phyloP scores from a whole-genome alignment of 2,113 vertebrate species.

The Anseranas semipalmata region DNA sequence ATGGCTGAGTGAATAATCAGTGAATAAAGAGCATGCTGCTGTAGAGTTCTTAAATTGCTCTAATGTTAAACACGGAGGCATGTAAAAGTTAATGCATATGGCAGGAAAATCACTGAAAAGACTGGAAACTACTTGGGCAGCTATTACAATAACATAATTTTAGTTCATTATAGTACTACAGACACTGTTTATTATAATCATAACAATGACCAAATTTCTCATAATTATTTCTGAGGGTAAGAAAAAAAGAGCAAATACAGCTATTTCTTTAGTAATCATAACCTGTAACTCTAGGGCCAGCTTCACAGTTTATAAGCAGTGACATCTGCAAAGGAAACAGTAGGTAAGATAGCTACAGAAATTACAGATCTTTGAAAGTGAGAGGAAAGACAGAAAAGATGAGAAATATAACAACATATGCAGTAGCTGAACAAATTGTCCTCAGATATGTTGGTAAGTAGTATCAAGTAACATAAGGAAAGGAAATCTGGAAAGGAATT shows the following conservation, averaged over 20 bases:
- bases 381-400: background rate
- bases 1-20: background rate
- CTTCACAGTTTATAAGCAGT: background rate
- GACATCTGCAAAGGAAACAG: background rate
- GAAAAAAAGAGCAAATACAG: background rate
- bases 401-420: background rate
- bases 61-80: background rate
- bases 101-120: background rate
- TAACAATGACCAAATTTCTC: background rate
- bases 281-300: background rate
- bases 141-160: background rate
- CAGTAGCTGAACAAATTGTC: background rate
- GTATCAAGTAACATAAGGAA: background rate
- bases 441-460: background rate
- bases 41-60: background rate
- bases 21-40: no score
- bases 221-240: background rate
- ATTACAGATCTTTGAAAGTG: background rate
- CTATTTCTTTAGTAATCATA: background rate
- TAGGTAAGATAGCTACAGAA: background rate
- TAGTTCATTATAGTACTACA: background rate
- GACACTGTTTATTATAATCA: background rate
- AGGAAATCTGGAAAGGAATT: background rate
- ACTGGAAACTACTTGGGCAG: background rate
- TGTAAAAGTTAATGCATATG: background rate